Evolutionary conservation across 2,113 vertebrate genomes (phyloP).

Genomic region (Chelonoidis abingdonii): DNA sequence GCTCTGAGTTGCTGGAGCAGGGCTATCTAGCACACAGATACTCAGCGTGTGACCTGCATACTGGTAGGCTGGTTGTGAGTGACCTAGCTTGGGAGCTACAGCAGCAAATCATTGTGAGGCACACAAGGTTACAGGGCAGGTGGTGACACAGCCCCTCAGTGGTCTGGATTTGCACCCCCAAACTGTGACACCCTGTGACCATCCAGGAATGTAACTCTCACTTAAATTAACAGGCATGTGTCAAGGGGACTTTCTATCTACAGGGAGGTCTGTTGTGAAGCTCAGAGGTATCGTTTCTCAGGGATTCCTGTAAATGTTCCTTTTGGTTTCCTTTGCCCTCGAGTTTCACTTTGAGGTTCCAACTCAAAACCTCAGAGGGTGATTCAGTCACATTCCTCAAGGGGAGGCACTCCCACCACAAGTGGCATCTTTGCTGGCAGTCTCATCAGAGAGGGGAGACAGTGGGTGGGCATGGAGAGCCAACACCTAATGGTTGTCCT

Average conservation of each 20-base stretch:
- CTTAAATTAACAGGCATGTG: not conserved
- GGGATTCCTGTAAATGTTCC: not conserved
- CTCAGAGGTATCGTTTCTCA: not conserved
- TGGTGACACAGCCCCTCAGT: not conserved
- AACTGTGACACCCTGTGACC: not conserved
- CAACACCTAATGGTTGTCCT: not conserved
- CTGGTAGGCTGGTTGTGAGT: not conserved
- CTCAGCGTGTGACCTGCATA: not conserved
- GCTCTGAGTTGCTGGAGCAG: not conserved
- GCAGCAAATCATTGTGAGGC: not conserved
- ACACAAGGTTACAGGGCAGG: not conserved
- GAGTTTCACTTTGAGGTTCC: conserved; percentile 45
- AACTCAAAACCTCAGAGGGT: conserved; percentile 22
- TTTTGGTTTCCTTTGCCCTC: conserved; percentile 26
- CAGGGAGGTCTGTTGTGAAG: conserved; percentile 12
- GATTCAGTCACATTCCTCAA: not conserved
- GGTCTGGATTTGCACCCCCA: not conserved
- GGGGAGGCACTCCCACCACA: not conserved
- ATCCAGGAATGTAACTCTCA: not conserved
- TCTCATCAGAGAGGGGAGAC: not conserved
- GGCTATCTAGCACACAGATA: not conserved
- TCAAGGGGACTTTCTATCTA: not conserved
- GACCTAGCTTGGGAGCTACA: not conserved
- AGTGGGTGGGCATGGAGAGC: not conserved
- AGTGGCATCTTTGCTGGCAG: not conserved